Conservation (phyloP, 2,797 vertebrate species). For the Monodelphis domestica region DNA sequence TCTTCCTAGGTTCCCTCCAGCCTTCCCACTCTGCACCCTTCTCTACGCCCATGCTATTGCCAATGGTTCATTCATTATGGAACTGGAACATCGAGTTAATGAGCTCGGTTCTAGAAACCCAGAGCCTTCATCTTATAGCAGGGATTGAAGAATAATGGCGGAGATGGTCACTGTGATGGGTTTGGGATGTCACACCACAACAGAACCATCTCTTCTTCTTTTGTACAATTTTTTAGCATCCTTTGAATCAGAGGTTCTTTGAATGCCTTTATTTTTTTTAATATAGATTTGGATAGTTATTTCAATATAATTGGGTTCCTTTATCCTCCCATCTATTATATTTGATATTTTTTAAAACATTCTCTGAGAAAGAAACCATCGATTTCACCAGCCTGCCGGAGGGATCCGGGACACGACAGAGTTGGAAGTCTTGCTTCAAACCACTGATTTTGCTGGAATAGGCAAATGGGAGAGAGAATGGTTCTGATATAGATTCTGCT, state of each 20-base stretch:
- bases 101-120: neutral
- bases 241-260: neutral
- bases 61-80: neutral
- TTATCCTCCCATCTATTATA: neutral
- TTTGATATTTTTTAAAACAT: neutral
- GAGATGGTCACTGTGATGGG: too few species aligned
- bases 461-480: neutral
- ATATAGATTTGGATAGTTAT: neutral
- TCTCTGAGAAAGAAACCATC: neutral
- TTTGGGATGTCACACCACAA: neutral
- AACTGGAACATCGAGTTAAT: neutral
- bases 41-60: neutral
- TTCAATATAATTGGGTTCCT: neutral
- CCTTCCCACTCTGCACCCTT: neutral
- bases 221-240: neutral
- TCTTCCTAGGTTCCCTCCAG: neutral
- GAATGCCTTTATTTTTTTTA: neutral
- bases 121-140: neutral
- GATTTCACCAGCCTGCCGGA: neutral
- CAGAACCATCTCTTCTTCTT: neutral
- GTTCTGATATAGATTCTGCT: neutral
- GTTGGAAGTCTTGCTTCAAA: neutral
- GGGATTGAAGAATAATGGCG: neutral
- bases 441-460: neutral
- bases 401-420: neutral